Evolutionary conservation across 1,140 invertebrate genomes (phyloP).

Genomic region (Drosophila cardini): DNA sequence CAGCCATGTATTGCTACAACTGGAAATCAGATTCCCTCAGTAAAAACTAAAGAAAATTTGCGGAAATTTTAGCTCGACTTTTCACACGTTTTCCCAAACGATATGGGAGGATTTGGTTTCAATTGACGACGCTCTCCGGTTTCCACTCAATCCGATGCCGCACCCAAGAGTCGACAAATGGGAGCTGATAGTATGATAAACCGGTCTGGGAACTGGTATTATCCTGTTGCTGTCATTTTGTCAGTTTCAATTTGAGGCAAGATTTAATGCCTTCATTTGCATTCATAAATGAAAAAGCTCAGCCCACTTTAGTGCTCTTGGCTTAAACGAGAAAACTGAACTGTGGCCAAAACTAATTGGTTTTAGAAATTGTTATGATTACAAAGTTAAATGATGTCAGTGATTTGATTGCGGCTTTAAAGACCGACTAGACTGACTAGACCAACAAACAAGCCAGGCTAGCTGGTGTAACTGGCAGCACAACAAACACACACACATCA

Average conservation of each 20-base stretch:
- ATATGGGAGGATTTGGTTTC: constrained; percentile 33
- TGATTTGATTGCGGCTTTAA: constrained; percentile 65
- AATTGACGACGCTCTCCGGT: constrained; percentile 25
- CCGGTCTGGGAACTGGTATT: constrained; percentile 52
- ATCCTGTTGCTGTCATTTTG: constrained; percentile 70
- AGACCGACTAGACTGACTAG: constrained; percentile 49
- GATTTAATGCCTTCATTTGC: constrained; percentile 82
- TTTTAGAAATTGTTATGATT: constrained; percentile 82
- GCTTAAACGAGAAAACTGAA: constrained; percentile 8
- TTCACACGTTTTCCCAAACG: constrained; percentile 62
- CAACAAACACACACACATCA: constrained; percentile 6
- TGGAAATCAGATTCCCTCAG: constrained; percentile 22
- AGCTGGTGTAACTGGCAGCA: constrained; percentile 25
- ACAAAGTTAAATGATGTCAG: constrained; percentile 78
- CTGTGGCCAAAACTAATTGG: constrained; percentile 66
- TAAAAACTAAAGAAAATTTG: constrained; percentile 46
- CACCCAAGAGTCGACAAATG: background rate
- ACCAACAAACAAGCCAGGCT: constrained; percentile 16
- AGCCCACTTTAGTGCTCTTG: constrained; percentile 54
- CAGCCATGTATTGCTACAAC: constrained; percentile 20
- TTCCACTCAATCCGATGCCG: constrained; percentile 13
- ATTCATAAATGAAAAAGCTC: constrained; percentile 76
- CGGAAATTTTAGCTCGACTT: constrained; percentile 56
- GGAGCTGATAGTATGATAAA: constrained; percentile 27
- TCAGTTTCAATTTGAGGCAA: constrained; percentile 75